Evolutionary conservation across 2,888 invertebrate genomes (phyloP).

Genomic region (Thelaira solivaga): DNA sequence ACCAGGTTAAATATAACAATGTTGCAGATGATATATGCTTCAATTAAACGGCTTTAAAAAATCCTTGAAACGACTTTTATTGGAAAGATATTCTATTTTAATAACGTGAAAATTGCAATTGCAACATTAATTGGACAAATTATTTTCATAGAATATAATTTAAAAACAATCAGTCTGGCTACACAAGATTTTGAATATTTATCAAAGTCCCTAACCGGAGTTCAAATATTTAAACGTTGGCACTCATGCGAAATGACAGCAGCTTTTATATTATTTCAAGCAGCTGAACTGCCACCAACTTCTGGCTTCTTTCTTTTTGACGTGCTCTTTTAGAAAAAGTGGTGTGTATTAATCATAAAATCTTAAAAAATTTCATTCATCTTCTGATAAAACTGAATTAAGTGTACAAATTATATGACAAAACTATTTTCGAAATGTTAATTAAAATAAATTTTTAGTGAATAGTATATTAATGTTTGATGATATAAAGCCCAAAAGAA

Average conservation of each 20-base stretch:
- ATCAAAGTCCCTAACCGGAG: slow-evolving; percentile 58
- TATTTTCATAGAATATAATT: neutral
- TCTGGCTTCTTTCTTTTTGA: slow-evolving; percentile 74
- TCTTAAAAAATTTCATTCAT: slow-evolving; percentile 69
- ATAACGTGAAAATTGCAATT: too few species aligned
- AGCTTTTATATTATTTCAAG: slow-evolving; percentile 24
- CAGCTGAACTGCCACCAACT: slow-evolving; percentile 68
- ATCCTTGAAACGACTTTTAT: too few species aligned
- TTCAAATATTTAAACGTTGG: slow-evolving; percentile 50
- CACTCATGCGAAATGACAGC: slow-evolving; percentile 53
- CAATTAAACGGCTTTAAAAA: too few species aligned
- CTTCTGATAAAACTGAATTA: slow-evolving; percentile 59
- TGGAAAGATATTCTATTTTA: too few species aligned
- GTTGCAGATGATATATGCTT: too few species aligned
- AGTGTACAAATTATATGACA: slow-evolving; percentile 19
- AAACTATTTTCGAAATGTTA: slow-evolving; percentile 39
- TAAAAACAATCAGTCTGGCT: neutral
- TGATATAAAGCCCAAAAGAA: neutral
- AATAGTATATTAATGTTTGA: neutral
- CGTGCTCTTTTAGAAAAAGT: slow-evolving; percentile 72
- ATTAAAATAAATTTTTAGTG: slow-evolving; percentile 55
- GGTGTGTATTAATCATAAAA: slow-evolving; percentile 70
- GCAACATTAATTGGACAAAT: too few species aligned
- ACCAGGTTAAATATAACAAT: too few species aligned
- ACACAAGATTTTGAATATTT: neutral